Conservation (phyloP, 1,140 invertebrate genomes). For the Plutomurus gul region DNA sequence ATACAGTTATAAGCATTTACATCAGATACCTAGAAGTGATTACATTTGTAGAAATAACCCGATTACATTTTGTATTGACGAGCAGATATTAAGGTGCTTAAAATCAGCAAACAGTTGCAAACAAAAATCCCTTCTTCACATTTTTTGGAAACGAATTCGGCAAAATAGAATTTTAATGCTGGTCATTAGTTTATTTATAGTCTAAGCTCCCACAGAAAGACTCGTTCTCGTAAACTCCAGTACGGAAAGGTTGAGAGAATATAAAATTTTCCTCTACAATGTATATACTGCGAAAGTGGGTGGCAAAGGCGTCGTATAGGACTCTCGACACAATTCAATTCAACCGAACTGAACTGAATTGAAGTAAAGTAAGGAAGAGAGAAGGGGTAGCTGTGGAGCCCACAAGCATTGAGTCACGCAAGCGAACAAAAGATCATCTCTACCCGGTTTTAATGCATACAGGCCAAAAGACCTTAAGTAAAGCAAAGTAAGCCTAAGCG, state of each 20-base stretch:
- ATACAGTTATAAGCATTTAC: no score
- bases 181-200: no score
- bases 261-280: no score
- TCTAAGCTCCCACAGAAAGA: no score
- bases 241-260: background rate
- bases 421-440: constrained; percentile 37
- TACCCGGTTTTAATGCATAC: background rate
- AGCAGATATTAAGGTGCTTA: no score
- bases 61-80: no score
- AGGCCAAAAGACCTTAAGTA: constrained; percentile 4
- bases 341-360: background rate
- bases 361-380: background rate
- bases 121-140: no score
- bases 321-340: background rate
- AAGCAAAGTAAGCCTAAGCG: background rate
- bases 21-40: no score
- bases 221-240: background rate
- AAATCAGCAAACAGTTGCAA: no score
- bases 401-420: constrained; percentile 23
- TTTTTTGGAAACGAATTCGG: no score
- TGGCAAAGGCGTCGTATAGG: constrained; percentile 12
- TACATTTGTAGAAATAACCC: no score
- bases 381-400: constrained; percentile 9
- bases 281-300: background rate
- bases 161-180: no score